A percentile compares a stretch with the other conserved stretches of the same genome.
phyloP scores from a whole-genome alignment of 2,113 vertebrate species.

The Syngnathus floridae region DNA sequence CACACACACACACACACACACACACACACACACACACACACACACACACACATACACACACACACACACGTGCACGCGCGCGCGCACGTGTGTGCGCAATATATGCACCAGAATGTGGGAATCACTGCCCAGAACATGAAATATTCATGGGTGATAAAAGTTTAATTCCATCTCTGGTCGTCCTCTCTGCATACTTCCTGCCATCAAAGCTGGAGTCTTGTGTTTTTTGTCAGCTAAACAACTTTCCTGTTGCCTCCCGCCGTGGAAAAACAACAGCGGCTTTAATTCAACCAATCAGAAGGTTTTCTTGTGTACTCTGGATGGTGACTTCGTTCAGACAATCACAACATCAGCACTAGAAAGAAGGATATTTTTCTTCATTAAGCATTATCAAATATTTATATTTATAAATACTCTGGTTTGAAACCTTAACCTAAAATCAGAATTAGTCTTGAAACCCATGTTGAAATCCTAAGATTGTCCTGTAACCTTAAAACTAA shows the following conservation, averaged over 20 bases:
- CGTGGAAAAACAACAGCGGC: constrained; percentile 34
- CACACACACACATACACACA: too few species aligned
- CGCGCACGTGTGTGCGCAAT: constrained; percentile 21
- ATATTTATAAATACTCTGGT: background rate
- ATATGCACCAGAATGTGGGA: constrained; percentile 59
- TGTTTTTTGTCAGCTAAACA: constrained; percentile 55
- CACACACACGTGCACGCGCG: background rate
- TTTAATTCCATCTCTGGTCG: constrained; percentile 70
- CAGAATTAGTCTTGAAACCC: too few species aligned
- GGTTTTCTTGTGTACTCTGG: background rate
- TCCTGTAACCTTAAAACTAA: background rate
- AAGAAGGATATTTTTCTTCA: background rate
- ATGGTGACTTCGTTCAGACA: background rate
- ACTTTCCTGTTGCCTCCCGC: constrained; percentile 12
- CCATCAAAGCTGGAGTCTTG: constrained; percentile 46
- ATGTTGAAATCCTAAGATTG: too few species aligned
- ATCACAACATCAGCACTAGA: background rate
- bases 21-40: too few species aligned
- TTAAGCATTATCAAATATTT: background rate
- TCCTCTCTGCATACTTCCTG: constrained; percentile 32
- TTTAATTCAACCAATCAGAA: constrained; percentile 42
- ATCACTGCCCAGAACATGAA: constrained; percentile 74
- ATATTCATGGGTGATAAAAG: constrained; percentile 77
- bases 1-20: too few species aligned
- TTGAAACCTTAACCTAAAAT: background rate